These are phyloP conservation scores for Turnix velox DNA, from an alignment of 2,113 vertebrate genomes.

Conservation along the genomic window DNA sequence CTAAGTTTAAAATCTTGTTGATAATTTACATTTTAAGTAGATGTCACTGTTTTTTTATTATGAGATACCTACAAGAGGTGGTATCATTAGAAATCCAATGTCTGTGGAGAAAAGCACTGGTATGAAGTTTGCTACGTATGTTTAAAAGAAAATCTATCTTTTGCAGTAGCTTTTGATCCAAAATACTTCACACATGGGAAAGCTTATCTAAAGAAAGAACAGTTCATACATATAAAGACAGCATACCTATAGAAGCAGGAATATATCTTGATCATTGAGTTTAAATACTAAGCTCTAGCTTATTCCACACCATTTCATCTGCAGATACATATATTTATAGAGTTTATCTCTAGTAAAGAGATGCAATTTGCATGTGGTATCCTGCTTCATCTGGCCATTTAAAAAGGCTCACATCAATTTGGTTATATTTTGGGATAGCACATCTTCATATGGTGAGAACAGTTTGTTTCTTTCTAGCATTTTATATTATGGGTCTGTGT, in stretches of 20 bases:
- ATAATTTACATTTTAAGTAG: background rate
- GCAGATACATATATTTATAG: background rate
- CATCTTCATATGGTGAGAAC: background rate
- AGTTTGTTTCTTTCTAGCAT: background rate
- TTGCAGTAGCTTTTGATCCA: background rate
- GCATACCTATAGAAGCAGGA: slow-evolving; percentile 4
- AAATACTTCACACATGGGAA: slow-evolving; percentile 34
- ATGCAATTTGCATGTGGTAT: background rate
- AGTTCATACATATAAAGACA: background rate
- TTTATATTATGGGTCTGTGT: background rate
- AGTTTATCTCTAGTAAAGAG: background rate
- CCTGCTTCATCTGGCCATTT: background rate
- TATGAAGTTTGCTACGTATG: background rate
- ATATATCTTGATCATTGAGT: background rate
- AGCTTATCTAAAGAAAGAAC: slow-evolving; percentile 18
- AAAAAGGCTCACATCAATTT: background rate
- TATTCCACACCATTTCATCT: background rate
- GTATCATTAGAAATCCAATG: background rate
- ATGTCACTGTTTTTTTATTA: background rate
- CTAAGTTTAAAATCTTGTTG: background rate
- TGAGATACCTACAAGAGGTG: background rate
- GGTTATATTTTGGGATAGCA: background rate
- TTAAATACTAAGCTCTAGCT: background rate
- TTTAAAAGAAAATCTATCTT: slow-evolving; percentile 1
- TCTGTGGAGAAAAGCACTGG: background rate